A percentile compares a stretch with the other conserved stretches of the same genome.
These are phyloP conservation scores for Gonocerus acuteangulatus DNA, from an alignment of 2,888 invertebrate species.

Conservation along the genomic window DNA sequence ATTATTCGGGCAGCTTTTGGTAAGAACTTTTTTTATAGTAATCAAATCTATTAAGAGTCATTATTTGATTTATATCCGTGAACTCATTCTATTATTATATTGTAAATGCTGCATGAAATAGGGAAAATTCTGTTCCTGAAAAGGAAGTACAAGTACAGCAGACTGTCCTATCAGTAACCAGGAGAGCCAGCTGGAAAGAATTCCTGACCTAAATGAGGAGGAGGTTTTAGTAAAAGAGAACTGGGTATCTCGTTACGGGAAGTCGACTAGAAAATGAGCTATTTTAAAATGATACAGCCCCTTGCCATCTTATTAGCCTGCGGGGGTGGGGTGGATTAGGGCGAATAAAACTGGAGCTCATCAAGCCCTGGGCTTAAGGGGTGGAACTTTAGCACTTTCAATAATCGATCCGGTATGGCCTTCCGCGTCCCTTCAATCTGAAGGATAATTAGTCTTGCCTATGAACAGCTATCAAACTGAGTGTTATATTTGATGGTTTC, in stretches of 20 bases:
- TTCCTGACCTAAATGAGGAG: constrained; percentile 7
- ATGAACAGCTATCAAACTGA: too few species aligned
- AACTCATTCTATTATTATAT: too few species aligned
- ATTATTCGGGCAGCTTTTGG: too few species aligned
- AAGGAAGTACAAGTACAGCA: too few species aligned
- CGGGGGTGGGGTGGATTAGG: background rate
- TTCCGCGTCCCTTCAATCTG: background rate
- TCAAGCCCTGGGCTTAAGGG: background rate
- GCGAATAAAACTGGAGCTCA: constrained; percentile 13
- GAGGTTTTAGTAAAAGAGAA: constrained; percentile 1
- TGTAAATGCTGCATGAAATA: too few species aligned
- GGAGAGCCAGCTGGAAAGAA: too few species aligned
- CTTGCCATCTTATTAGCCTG: background rate
- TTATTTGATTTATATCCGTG: too few species aligned
- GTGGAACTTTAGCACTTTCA: constrained; percentile 18
- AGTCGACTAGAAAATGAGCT: constrained; percentile 29
- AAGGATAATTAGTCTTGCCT: background rate
- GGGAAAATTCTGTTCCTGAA: too few species aligned
- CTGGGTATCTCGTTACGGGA: constrained; percentile 20
- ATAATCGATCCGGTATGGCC: constrained; percentile 19
- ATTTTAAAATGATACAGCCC: constrained; percentile 25
- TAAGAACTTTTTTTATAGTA: too few species aligned
- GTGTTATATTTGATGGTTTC: too few species aligned
- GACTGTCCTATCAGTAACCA: too few species aligned
- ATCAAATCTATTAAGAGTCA: too few species aligned